Evolutionary conservation across 1,140 invertebrate genomes (phyloP).

Genomic region (Hesperophylax magnus): DNA sequence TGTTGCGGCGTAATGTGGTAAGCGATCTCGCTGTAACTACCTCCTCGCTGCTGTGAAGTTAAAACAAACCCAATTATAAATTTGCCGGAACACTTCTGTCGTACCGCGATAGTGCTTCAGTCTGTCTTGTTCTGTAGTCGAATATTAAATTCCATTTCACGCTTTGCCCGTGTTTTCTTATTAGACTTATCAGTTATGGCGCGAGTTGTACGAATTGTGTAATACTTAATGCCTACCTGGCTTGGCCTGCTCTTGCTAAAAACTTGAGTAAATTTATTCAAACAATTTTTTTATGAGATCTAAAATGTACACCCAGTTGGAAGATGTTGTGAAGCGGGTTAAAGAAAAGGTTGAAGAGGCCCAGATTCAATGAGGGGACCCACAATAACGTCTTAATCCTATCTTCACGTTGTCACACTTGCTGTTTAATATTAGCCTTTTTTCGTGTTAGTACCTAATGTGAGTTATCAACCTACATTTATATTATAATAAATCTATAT

Average conservation of each 20-base stretch:
- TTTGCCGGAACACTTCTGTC: constrained; percentile 33
- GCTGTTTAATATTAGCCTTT: too few relatives aligned
- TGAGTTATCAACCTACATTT: background rate
- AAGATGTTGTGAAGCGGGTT: too few relatives aligned
- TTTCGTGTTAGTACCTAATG: background rate
- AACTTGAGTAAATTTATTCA: too few relatives aligned
- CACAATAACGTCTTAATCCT: too few relatives aligned
- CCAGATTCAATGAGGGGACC: too few relatives aligned
- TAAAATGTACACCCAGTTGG: background rate
- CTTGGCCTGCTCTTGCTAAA: too few relatives aligned
- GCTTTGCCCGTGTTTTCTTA: constrained; percentile 25
- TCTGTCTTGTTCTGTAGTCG: constrained; percentile 23
- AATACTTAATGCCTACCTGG: too few relatives aligned
- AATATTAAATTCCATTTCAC: constrained; percentile 36
- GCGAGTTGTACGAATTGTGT: too few relatives aligned
- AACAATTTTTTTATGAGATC: background rate
- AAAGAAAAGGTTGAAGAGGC: too few relatives aligned
- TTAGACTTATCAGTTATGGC: background rate
- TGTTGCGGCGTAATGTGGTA: constrained; percentile 34
- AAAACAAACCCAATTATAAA: constrained; percentile 53
- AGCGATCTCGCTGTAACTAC: constrained; percentile 15
- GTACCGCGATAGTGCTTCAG: constrained; percentile 24
- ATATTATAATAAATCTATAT: background rate
- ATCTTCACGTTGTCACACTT: too few relatives aligned
- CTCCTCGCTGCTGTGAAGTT: constrained; percentile 32